A percentile compares a stretch with the other conserved stretches of the same genome.
These are phyloP conservation scores for Chaenodraco wilsoni DNA, from an alignment of 2,797 vertebrate species.

Conservation along the genomic window DNA sequence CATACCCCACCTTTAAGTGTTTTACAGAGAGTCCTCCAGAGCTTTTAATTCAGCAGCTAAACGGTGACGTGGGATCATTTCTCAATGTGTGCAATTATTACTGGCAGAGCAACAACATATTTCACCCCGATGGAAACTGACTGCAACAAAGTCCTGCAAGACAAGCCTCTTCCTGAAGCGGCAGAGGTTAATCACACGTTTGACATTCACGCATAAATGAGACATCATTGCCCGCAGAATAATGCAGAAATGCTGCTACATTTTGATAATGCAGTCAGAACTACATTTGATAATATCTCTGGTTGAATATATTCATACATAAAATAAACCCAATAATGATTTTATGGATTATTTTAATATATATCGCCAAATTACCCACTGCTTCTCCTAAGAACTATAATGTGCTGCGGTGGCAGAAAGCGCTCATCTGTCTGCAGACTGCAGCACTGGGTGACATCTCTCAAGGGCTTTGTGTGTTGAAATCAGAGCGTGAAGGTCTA, in stretches of 20 bases:
- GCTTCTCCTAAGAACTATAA: constrained; percentile 11
- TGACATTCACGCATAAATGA: constrained; percentile 56
- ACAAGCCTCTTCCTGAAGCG: constrained; percentile 28
- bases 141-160: constrained; percentile 35
- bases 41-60: constrained; percentile 52
- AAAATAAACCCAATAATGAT: constrained; percentile 28
- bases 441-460: constrained; percentile 47
- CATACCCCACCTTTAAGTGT: constrained; percentile 6
- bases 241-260: constrained; percentile 14
- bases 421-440: constrained; percentile 55
- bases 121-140: constrained; percentile 25
- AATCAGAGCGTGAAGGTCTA: constrained; percentile 65
- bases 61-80: constrained; percentile 41
- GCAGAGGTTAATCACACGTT: constrained; percentile 53
- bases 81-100: constrained; percentile 46
- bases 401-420: constrained; percentile 19
- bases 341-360: neutral
- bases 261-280: neutral
- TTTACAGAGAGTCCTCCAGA: constrained; percentile 33
- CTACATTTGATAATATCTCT: constrained; percentile 28
- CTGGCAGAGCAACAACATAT: constrained; percentile 18
- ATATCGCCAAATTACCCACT: neutral
- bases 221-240: constrained; percentile 34
- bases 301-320: neutral
- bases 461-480: constrained; percentile 51